phyloP scores from a whole-genome alignment of 2,888 invertebrate species.

The Lasius platythorax region DNA sequence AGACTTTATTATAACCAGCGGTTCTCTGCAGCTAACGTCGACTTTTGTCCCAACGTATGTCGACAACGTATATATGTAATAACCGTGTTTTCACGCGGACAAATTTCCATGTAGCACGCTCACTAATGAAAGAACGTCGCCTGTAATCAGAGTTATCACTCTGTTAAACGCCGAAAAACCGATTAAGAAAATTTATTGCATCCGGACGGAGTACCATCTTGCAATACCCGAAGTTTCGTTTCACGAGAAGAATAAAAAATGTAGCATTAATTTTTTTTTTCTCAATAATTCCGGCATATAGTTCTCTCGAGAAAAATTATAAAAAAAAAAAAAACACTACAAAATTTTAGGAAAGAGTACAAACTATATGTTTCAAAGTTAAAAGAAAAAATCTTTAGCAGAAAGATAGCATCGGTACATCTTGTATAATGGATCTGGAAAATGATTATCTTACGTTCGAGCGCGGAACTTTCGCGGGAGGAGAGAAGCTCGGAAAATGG shows the following conservation, averaged over 20 bases:
- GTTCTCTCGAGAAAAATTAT: neutral
- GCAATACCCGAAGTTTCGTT: neutral
- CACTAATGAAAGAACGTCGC: neutral
- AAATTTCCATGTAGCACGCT: neutral
- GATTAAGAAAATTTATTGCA: neutral
- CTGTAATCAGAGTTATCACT: neutral
- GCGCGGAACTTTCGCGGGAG: conserved; percentile 62
- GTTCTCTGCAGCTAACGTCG: conserved; percentile 62
- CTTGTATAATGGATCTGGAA: conserved; percentile 36
- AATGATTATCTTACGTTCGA: conserved; percentile 67
- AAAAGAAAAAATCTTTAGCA: neutral
- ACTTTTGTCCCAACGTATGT: conserved; percentile 12
- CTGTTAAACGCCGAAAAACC: neutral
- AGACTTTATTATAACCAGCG: conserved; percentile 82
- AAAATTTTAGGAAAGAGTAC: neutral
- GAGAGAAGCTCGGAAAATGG: conserved; percentile 77
- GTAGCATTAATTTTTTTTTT: neutral
- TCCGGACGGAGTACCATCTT: neutral
- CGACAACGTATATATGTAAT: neutral
- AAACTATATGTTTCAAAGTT: neutral
- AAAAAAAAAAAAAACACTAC: neutral
- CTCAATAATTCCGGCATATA: neutral
- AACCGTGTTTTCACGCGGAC: neutral
- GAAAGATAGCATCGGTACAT: conserved; percentile 13
- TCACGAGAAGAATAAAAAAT: neutral